These are phyloP conservation scores for Drosophila affinis DNA, from an alignment of 2,888 invertebrate species.

Conservation along the genomic window DNA sequence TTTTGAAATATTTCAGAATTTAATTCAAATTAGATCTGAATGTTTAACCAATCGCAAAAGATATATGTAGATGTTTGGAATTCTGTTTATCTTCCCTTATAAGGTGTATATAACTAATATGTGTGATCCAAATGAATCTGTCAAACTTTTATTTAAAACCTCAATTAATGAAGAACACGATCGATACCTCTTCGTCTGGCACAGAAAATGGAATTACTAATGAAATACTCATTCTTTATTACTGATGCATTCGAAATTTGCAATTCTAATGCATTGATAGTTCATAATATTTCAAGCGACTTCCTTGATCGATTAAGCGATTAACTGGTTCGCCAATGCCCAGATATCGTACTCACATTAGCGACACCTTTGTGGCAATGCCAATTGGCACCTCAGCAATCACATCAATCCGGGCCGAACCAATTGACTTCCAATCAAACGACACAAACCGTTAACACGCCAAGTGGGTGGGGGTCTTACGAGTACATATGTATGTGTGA, in stretches of 20 bases:
- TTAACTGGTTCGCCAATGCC: slow-evolving; percentile 28
- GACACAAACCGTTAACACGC: slow-evolving; percentile 41
- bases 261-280: slow-evolving; percentile 21
- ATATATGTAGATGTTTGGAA: not conserved
- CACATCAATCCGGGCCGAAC: slow-evolving; percentile 33
- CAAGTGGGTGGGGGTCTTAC: slow-evolving; percentile 11
- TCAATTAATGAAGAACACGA: not conserved
- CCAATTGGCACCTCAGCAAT: slow-evolving; percentile 40
- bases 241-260: slow-evolving; percentile 7
- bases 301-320: slow-evolving; percentile 38
- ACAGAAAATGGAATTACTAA: not conserved
- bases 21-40: slow-evolving; percentile 4
- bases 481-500: slow-evolving; percentile 9
- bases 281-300: slow-evolving; percentile 14
- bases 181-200: not conserved
- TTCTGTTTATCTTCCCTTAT: not conserved
- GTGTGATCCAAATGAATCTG: too few species aligned
- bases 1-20: not conserved
- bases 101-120: too few species aligned
- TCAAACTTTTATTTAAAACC: not conserved
- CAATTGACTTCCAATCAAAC: slow-evolving; percentile 71
- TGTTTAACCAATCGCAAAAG: not conserved
- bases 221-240: not conserved
- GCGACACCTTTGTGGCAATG: slow-evolving; percentile 22
- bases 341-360: slow-evolving; percentile 12